Percentiles rank a stretch among this genome's conserved stretches.
These are phyloP conservation scores for Bergia sp. DNA, from an alignment of 92 coral and sea anemone genomes.

Conservation along the genomic window DNA sequence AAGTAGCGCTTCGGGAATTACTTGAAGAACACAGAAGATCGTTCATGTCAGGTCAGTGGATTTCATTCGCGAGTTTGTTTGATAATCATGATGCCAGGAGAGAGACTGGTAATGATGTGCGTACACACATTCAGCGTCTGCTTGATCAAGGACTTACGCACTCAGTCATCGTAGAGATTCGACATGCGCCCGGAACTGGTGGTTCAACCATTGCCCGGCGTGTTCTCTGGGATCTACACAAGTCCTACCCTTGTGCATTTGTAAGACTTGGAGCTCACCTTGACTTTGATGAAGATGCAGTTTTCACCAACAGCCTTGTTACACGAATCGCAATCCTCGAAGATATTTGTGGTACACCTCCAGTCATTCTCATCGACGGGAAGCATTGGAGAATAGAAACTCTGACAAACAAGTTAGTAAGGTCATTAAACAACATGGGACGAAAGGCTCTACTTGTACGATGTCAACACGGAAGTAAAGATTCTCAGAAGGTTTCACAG, in stretches of 20 bases:
- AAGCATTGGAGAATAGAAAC: slow-evolving; percentile 73
- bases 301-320: slow-evolving; percentile 65
- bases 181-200: slow-evolving; percentile 92
- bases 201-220: slow-evolving; percentile 90
- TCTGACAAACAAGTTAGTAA: slow-evolving; percentile 63
- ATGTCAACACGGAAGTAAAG: slow-evolving; percentile 69
- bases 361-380: slow-evolving; percentile 81
- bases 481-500: not conserved
- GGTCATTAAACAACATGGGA: slow-evolving; percentile 72
- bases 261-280: slow-evolving; percentile 57
- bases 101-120: slow-evolving; percentile 68
- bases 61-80: slow-evolving; percentile 74
- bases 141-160: slow-evolving; percentile 63
- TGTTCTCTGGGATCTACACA: slow-evolving; percentile 90
- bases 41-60: slow-evolving; percentile 80
- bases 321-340: slow-evolving; percentile 70
- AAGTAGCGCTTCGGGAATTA: slow-evolving; percentile 42
- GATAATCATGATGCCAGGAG: slow-evolving; percentile 86
- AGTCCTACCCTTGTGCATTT: slow-evolving; percentile 83
- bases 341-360: slow-evolving; percentile 72
- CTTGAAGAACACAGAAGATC: slow-evolving; percentile 77
- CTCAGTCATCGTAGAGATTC: slow-evolving; percentile 74
- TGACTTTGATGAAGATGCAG: slow-evolving; percentile 74
- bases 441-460: slow-evolving; percentile 73
- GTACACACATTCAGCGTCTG: slow-evolving; percentile 73